phyloP scores from a whole-genome alignment of 2,113 vertebrate species.

The Oryzias celebensis region DNA sequence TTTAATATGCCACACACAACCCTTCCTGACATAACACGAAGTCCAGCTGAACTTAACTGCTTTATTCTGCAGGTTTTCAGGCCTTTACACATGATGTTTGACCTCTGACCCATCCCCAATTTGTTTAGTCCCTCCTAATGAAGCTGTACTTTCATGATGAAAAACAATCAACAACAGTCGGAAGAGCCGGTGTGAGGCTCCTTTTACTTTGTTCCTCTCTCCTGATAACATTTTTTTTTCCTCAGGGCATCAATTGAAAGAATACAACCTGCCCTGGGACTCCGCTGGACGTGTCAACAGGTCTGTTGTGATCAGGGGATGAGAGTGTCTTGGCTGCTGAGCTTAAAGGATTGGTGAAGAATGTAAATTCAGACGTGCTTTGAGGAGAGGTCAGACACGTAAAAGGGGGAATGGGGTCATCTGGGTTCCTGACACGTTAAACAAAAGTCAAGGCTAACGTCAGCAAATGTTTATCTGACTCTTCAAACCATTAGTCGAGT shows the following conservation, averaged over 20 bases:
- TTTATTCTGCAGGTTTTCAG: too few relatives aligned
- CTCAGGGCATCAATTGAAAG: constrained; percentile 48
- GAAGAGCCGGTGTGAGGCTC: not conserved
- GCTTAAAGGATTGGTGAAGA: constrained; percentile 78
- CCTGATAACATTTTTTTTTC: constrained; percentile 17
- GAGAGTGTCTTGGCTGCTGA: constrained; percentile 50
- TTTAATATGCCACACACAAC: too few relatives aligned
- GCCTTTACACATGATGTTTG: too few relatives aligned
- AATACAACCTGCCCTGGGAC: constrained; percentile 40
- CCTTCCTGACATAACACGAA: too few relatives aligned
- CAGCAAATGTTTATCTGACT: not conserved
- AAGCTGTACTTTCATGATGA: constrained; percentile 25
- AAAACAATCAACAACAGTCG: not conserved
- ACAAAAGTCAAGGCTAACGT: constrained; percentile 50
- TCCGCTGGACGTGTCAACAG: constrained; percentile 67
- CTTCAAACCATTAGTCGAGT: too few relatives aligned
- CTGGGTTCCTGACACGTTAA: constrained; percentile 23
- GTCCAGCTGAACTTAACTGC: too few relatives aligned
- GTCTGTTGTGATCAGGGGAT: constrained; percentile 75
- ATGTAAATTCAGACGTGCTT: constrained; percentile 66
- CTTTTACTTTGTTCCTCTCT: not conserved
- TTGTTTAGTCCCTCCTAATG: constrained; percentile 37
- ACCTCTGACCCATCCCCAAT: too few relatives aligned
- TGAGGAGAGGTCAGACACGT: constrained; percentile 16
- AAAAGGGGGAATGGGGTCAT: constrained; percentile 23